Percentiles rank a stretch among this genome's conserved stretches.
These are phyloP conservation scores for Amitus sp. DNA, from an alignment of 2,888 invertebrate genomes.

Conservation along the genomic window DNA sequence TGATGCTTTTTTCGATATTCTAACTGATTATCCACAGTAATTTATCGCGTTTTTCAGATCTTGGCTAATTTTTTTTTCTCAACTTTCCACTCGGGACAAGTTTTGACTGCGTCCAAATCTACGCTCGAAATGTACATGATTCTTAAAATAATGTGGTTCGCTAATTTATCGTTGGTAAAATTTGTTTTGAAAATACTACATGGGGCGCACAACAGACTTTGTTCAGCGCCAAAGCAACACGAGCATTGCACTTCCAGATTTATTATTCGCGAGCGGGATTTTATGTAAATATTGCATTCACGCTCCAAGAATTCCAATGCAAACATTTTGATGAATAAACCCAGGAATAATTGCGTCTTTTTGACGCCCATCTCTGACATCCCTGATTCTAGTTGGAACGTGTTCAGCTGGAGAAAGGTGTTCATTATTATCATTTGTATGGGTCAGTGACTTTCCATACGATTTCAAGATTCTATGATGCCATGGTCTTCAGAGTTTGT, in stretches of 20 bases:
- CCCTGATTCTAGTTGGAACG: neutral
- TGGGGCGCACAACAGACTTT: neutral
- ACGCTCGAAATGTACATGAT: no score
- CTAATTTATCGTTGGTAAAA: neutral
- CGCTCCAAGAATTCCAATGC: conserved; percentile 22
- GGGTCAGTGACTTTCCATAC: neutral
- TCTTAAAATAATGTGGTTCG: no score
- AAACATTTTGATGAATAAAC: conserved; percentile 32
- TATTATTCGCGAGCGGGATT: conserved; percentile 17
- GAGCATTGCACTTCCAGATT: conserved; percentile 15
- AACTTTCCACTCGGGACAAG: neutral
- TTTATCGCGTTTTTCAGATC: neutral
- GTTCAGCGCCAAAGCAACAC: neutral
- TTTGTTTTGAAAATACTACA: conserved; percentile 1
- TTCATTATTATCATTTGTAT: neutral
- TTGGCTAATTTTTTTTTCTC: neutral
- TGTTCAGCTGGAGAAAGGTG: no score
- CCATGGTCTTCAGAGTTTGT: no score
- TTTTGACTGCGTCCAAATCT: neutral
- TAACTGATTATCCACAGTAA: conserved; percentile 18
- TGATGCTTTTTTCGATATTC: conserved; percentile 19
- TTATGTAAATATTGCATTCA: conserved; percentile 21
- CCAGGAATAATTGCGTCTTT: conserved; percentile 28
- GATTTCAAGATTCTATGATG: neutral
- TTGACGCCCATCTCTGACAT: conserved; percentile 8